phyloP scores from a whole-genome alignment of 2,113 vertebrate genomes.

The Odontophorus gujanensis region DNA sequence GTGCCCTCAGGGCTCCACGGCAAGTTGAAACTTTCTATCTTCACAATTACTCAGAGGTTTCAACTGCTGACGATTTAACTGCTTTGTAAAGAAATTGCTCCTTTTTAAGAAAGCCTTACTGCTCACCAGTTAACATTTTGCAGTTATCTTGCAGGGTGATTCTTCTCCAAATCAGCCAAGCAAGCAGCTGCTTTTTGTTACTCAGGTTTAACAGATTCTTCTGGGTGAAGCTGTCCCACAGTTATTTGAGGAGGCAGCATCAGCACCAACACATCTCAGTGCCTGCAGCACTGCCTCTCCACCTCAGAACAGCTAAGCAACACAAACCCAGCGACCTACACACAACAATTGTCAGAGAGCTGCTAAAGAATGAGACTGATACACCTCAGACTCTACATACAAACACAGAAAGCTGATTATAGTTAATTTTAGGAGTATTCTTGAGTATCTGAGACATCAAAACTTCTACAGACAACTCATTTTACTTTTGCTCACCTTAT shows the following conservation, averaged over 20 bases:
- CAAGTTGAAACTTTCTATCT: neutral
- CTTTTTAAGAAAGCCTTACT: neutral
- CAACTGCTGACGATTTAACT: neutral
- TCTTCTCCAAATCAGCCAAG: neutral
- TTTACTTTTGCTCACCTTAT: conserved; percentile 85
- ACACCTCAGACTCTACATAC: neutral
- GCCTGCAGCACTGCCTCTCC: neutral
- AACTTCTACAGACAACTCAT: neutral
- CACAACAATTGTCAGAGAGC: neutral
- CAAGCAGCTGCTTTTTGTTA: neutral
- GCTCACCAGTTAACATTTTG: neutral
- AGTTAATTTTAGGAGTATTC: neutral
- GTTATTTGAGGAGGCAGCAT: neutral
- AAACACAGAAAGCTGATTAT: neutral
- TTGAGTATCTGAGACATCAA: neutral
- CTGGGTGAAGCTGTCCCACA: neutral
- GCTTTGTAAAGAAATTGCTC: neutral
- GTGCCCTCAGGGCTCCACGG: neutral
- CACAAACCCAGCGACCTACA: neutral
- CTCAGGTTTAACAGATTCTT: neutral
- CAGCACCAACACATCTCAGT: neutral
- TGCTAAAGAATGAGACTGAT: neutral
- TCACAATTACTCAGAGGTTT: neutral
- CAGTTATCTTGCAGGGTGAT: neutral
- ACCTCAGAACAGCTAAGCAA: neutral